phyloP scores from a whole-genome alignment of 2,113 vertebrate species.

The Uria aalge region DNA sequence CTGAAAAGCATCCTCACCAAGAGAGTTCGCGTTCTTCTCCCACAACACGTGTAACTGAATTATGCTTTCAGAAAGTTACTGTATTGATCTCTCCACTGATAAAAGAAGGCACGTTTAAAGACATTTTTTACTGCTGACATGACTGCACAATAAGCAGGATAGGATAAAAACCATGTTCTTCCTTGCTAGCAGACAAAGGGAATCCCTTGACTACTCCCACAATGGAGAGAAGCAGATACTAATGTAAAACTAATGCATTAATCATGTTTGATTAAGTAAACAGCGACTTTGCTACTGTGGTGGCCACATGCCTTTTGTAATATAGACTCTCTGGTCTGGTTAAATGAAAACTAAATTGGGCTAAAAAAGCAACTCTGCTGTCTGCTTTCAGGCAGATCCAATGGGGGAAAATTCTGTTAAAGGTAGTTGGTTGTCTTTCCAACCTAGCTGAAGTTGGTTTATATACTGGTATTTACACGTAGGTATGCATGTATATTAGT shows the following conservation, averaged over 20 bases:
- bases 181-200: conserved; percentile 20
- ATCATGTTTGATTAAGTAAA: conserved; percentile 46
- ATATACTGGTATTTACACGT: not conserved
- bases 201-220: conserved; percentile 22
- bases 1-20: not conserved
- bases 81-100: conserved; percentile 48
- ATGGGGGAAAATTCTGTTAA: not conserved
- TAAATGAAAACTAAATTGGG: conserved; percentile 32
- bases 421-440: not conserved
- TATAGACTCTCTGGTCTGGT: not conserved
- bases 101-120: conserved; percentile 37
- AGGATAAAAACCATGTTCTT: conserved; percentile 11
- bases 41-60: conserved; percentile 23
- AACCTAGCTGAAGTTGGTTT: not conserved
- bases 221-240: conserved; percentile 8
- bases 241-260: conserved; percentile 32
- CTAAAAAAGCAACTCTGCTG: not conserved
- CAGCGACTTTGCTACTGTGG: not conserved
- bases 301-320: not conserved
- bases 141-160: conserved; percentile 50
- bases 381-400: not conserved
- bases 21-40: not conserved
- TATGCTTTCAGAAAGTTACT: conserved; percentile 47
- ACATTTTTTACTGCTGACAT: conserved; percentile 51
- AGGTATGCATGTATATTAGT: not conserved